Evolutionary conservation across 2,797 vertebrate genomes (phyloP).

Genomic region (Spea hammondii): DNA sequence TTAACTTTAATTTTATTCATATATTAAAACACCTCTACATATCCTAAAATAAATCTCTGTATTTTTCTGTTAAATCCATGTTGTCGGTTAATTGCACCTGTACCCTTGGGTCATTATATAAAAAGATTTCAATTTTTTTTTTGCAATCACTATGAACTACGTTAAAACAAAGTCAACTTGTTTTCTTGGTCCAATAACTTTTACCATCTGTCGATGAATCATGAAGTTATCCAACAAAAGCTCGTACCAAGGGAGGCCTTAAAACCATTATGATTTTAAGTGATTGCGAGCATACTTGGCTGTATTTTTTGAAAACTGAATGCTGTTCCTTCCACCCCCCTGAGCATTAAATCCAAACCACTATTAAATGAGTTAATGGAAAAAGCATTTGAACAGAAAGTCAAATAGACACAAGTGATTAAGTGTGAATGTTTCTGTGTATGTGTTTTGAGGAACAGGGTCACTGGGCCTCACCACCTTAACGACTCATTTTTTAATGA

Average conservation of each 20-base stretch:
- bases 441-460: slow-evolving; percentile 16
- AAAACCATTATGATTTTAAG: slow-evolving; percentile 51
- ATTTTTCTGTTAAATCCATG: too few relatives aligned
- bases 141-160: background rate
- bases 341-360: slow-evolving; percentile 26
- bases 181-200: slow-evolving; percentile 45
- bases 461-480: slow-evolving; percentile 11
- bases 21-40: too few relatives aligned
- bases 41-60: too few relatives aligned
- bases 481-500: slow-evolving; percentile 4
- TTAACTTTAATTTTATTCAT: too few relatives aligned
- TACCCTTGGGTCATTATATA: too few relatives aligned
- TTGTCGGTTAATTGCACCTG: too few relatives aligned
- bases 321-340: background rate
- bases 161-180: slow-evolving; percentile 27
- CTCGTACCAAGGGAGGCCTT: slow-evolving; percentile 46
- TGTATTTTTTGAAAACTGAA: slow-evolving; percentile 10
- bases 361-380: slow-evolving; percentile 34
- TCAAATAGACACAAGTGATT: slow-evolving; percentile 23
- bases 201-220: slow-evolving; percentile 63
- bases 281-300: slow-evolving; percentile 5
- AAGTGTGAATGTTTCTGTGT: slow-evolving; percentile 35
- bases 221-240: slow-evolving; percentile 53
- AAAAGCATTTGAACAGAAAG: slow-evolving; percentile 40
- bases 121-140: background rate